phyloP scores from a whole-genome alignment of 2,888 invertebrate genomes.

The Callimorpha dominula region DNA sequence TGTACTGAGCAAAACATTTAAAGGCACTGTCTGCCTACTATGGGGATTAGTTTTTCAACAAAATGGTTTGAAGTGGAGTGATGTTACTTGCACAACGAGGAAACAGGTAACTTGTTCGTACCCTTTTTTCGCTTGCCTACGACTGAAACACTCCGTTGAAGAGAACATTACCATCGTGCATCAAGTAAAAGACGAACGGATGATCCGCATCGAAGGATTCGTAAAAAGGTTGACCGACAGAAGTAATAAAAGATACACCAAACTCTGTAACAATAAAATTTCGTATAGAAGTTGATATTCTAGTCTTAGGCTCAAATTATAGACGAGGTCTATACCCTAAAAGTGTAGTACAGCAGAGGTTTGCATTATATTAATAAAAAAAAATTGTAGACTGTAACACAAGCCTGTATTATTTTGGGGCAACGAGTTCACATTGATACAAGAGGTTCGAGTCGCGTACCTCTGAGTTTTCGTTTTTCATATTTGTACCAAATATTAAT shows the following conservation, averaged over 20 bases:
- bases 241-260: conserved; percentile 37
- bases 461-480: too few species aligned
- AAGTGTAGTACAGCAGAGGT: too few species aligned
- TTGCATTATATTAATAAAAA: too few species aligned
- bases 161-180: conserved; percentile 34
- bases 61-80: neutral
- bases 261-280: conserved; percentile 45
- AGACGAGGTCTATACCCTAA: too few species aligned
- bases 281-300: neutral
- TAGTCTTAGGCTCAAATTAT: neutral
- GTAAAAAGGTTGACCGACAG: neutral
- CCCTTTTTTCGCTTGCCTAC: conserved; percentile 33
- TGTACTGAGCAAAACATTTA: too few species aligned
- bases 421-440: too few species aligned
- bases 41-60: neutral
- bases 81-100: too few species aligned
- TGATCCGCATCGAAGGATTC: conserved; percentile 59
- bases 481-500: too few species aligned
- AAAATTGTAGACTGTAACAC: too few species aligned
- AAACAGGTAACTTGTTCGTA: too few species aligned
- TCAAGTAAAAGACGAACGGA: conserved; percentile 52
- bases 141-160: conserved; percentile 56
- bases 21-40: neutral
- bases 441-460: too few species aligned
- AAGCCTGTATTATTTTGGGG: too few species aligned